phyloP scores from a whole-genome alignment of 2,888 invertebrate genomes.

The Acanthococcus lagerstroemiae region DNA sequence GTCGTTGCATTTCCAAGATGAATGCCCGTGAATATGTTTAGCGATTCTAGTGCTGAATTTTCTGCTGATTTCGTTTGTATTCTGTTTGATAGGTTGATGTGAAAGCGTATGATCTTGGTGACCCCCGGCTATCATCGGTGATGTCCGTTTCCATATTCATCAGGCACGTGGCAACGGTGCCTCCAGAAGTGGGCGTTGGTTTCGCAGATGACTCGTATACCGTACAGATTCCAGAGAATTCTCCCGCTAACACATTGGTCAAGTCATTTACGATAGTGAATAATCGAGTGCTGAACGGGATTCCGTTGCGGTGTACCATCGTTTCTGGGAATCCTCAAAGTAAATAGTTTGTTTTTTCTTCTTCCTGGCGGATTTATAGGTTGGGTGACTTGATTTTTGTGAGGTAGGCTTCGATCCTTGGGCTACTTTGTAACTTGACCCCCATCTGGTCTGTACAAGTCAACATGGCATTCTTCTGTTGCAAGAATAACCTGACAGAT shows the following conservation, averaged over 20 bases:
- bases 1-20: too few relatives aligned
- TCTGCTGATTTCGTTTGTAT: background rate
- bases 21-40: too few relatives aligned
- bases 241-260: conserved; percentile 54
- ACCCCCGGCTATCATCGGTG: conserved; percentile 70
- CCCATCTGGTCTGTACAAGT: too few relatives aligned
- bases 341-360: conserved; percentile 41
- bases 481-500: too few relatives aligned
- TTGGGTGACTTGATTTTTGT: background rate
- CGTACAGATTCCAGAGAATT: conserved; percentile 64
- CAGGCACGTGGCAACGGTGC: conserved; percentile 64
- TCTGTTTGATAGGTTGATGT: conserved; percentile 58
- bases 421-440: too few relatives aligned
- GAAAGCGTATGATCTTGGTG: conserved; percentile 74
- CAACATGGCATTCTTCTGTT: too few relatives aligned
- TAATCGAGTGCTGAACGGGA: conserved; percentile 55
- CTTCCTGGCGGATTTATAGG: background rate
- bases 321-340: conserved; percentile 65
- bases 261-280: conserved; percentile 65
- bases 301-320: conserved; percentile 69
- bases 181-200: conserved; percentile 65
- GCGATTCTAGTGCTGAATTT: background rate
- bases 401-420: too few relatives aligned
- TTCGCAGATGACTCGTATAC: conserved; percentile 81
- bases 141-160: conserved; percentile 73